Evolutionary conservation across 2,888 invertebrate species (phyloP).

Genomic region (Unio delphinus): DNA sequence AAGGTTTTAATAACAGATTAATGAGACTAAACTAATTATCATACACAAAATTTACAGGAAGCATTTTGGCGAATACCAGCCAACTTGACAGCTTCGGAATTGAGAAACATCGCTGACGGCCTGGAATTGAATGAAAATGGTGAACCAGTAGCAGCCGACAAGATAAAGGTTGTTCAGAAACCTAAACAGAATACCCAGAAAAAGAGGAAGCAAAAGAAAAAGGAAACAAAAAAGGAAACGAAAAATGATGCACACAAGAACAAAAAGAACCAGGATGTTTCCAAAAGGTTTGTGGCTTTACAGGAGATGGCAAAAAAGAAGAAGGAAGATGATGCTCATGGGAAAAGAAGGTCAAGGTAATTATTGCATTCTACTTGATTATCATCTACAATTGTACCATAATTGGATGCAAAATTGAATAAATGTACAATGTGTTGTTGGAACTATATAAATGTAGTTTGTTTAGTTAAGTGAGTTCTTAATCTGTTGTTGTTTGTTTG

Average conservation of each 20-base stretch:
- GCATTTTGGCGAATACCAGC: constrained; percentile 89
- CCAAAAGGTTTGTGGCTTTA: constrained; percentile 30
- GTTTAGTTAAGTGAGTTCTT: no score
- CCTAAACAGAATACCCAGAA: constrained; percentile 21
- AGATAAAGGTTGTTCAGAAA: constrained; percentile 27
- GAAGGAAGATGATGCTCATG: constrained; percentile 31
- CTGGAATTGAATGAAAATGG: constrained; percentile 72
- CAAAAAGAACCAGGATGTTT: constrained; percentile 19
- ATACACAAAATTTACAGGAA: constrained; percentile 76
- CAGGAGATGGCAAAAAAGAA: constrained; percentile 36
- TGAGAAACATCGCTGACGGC: constrained; percentile 79
- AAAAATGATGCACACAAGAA: constrained; percentile 16
- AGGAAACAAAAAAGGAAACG: constrained; percentile 15
- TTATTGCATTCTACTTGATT: neutral
- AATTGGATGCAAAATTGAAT: no score
- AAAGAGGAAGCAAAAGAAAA: constrained; percentile 29
- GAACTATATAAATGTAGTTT: no score
- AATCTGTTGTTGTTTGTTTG: no score
- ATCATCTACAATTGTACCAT: no score
- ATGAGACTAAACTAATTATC: neutral
- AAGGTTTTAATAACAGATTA: no score
- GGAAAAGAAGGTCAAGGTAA: constrained; percentile 22
- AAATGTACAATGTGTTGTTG: no score
- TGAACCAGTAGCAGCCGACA: constrained; percentile 37
- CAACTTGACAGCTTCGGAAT: constrained; percentile 74